These are phyloP conservation scores for Phymastichus coffea DNA, from an alignment of 1,140 invertebrate genomes.

Conservation along the genomic window DNA sequence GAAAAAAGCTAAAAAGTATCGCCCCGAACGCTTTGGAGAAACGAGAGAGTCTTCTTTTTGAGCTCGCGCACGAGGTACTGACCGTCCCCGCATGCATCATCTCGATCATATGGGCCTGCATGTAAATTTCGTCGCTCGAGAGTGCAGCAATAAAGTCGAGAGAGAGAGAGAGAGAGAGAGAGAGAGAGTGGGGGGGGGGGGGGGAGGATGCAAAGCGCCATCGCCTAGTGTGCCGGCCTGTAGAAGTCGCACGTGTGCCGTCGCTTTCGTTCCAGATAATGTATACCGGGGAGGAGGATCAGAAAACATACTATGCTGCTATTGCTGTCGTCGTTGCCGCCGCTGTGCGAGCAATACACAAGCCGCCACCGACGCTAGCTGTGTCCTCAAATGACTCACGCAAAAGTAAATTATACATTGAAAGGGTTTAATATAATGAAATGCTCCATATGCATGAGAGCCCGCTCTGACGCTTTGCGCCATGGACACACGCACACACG, in stretches of 20 bases:
- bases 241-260: slow-evolving; percentile 46
- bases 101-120: slow-evolving; percentile 22
- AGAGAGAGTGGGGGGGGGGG: too few relatives aligned
- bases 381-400: slow-evolving; percentile 63
- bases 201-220: slow-evolving; percentile 46
- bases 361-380: too few relatives aligned
- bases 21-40: background rate
- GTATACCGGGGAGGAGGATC: slow-evolving; percentile 38
- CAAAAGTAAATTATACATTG: slow-evolving; percentile 70
- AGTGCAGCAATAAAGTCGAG: slow-evolving; percentile 46
- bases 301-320: slow-evolving; percentile 14
- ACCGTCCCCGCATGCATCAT: slow-evolving; percentile 12
- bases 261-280: slow-evolving; percentile 36
- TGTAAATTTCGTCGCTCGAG: slow-evolving; percentile 26
- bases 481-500: background rate
- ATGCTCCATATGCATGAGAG: slow-evolving; percentile 67
- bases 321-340: too few relatives aligned
- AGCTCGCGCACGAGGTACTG: too few relatives aligned
- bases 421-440: slow-evolving; percentile 69
- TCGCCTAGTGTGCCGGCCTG: slow-evolving; percentile 39
- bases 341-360: too few relatives aligned
- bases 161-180: too few relatives aligned
- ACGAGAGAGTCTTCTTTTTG: background rate
- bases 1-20: too few relatives aligned
- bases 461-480: slow-evolving; percentile 49